Evolutionary conservation across 2,113 vertebrate species (phyloP), one percentile per base, ranked within the genome.

Genomic region (Xenus cinereus): DNA sequence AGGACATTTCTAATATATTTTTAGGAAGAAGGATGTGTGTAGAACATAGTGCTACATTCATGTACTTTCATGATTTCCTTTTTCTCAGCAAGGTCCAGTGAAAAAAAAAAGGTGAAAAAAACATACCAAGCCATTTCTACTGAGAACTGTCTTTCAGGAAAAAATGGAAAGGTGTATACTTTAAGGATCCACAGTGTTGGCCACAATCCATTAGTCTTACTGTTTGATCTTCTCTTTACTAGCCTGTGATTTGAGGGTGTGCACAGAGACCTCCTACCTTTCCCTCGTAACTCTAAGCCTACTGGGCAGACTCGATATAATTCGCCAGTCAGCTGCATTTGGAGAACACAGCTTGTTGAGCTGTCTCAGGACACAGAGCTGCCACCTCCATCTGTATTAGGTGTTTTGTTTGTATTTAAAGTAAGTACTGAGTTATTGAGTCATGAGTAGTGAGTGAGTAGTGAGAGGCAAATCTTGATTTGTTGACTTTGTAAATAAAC

Each of bases 61-160:
- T 35, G 3, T 46, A 37, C 46, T 66, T 83, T 89, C 12, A 26
- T 60, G 67, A 22, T 74, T 56, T 75, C 39, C 13, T 67, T 23
- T 63, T 67, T 32, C 30, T 15, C 18, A 71, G 11, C n/a, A 85
- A 63, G 37, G 2, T 67, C 24, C 48, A 68, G 3, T 10, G 7
- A 43, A 43, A 69, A 46, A 83, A 50, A 32, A 1, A 50, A 33
- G 4, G 8, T 30, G 19, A 30, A 62, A 59, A 87, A 86, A 73
- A 0, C 5, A 62, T 16, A 4, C 3, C 14, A 57, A 30, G 3
- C 1, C 1, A 2, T 80, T 76, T 48, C 21, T 51, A 9, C 20
- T 23, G 30, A 43, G 17, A 39, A 32, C 1, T 22, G 4, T 33
- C 12, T 71, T 83, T 4, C 35, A 22, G 7, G 10, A 51, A 48